Conservation (phyloP, 2,797 vertebrate species). For the Garrulus glandarius region DNA sequence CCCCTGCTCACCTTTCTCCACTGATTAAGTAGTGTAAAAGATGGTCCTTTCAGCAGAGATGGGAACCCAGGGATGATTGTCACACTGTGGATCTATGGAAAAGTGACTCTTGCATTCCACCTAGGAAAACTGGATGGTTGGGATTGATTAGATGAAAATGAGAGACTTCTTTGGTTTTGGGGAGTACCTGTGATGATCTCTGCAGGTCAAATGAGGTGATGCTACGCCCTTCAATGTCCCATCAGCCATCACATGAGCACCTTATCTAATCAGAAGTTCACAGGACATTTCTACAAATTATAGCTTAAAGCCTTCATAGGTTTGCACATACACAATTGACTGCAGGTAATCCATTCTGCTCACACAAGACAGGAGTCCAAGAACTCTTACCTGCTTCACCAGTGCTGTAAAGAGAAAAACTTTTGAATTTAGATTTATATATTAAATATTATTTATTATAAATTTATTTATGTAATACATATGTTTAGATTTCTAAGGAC, state of each 20-base stretch:
- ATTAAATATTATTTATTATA: background rate
- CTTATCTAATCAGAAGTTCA: background rate
- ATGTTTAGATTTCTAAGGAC: background rate
- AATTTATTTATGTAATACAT: background rate
- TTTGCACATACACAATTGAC: background rate
- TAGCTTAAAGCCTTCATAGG: background rate
- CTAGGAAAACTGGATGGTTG: background rate
- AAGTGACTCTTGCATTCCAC: background rate
- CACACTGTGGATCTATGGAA: background rate
- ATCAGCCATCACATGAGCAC: background rate
- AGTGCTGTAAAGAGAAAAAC: background rate
- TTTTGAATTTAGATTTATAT: accelerated
- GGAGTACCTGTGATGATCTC: background rate
- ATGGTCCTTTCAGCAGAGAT: background rate
- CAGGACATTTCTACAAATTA: background rate
- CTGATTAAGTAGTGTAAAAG: background rate
- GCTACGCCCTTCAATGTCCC: background rate
- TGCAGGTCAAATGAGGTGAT: background rate
- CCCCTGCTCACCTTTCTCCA: background rate
- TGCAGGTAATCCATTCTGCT: background rate
- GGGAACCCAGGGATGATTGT: background rate
- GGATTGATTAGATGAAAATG: background rate
- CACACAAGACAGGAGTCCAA: background rate
- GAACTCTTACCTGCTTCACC: background rate
- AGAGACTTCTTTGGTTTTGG: background rate